Conservation (phyloP, 2,797 vertebrate genomes). For the Pseudomugil gertrudae region DNA sequence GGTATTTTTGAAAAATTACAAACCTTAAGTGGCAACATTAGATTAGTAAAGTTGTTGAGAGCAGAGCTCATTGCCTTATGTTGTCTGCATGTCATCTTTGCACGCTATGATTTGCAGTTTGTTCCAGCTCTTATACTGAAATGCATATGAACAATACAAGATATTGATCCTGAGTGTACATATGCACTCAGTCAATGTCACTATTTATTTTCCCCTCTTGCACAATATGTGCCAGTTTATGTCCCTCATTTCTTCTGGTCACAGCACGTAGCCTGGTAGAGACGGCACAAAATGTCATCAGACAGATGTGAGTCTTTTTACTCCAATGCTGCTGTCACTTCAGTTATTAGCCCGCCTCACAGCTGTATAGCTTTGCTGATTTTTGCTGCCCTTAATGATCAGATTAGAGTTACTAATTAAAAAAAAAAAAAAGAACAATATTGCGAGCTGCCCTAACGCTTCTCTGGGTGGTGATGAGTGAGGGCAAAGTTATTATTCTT, state of each 20-base stretch:
- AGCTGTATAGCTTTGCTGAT: slow-evolving; percentile 68
- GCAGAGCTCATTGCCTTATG: not conserved
- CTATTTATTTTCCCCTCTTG: slow-evolving; percentile 30
- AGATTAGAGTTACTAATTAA: slow-evolving; percentile 85
- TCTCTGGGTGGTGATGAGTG: slow-evolving; percentile 86
- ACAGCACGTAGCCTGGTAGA: slow-evolving; percentile 57
- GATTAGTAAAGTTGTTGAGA: not conserved
- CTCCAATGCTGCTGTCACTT: slow-evolving; percentile 62
- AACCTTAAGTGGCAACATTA: not conserved
- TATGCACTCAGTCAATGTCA: slow-evolving; percentile 24
- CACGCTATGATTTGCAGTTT: slow-evolving; percentile 18
- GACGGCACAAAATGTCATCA: slow-evolving; percentile 58
- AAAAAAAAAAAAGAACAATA: slow-evolving; percentile 75
- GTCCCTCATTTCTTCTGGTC: slow-evolving; percentile 50
- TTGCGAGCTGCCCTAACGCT: slow-evolving; percentile 83
- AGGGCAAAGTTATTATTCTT: slow-evolving; percentile 86
- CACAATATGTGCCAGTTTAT: slow-evolving; percentile 45
- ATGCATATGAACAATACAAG: slow-evolving; percentile 1
- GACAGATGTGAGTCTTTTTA: slow-evolving; percentile 63
- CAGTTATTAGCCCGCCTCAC: slow-evolving; percentile 65
- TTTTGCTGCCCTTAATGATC: slow-evolving; percentile 79
- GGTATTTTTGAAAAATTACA: not conserved
- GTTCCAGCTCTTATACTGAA: slow-evolving; percentile 10
- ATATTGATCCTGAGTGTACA: slow-evolving; percentile 40
- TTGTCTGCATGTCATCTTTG: not conserved